Evolutionary conservation across 2,797 vertebrate genomes (phyloP), one percentile per base, ranked within the genome.

Genomic region (Fistularia tabacaria): DNA sequence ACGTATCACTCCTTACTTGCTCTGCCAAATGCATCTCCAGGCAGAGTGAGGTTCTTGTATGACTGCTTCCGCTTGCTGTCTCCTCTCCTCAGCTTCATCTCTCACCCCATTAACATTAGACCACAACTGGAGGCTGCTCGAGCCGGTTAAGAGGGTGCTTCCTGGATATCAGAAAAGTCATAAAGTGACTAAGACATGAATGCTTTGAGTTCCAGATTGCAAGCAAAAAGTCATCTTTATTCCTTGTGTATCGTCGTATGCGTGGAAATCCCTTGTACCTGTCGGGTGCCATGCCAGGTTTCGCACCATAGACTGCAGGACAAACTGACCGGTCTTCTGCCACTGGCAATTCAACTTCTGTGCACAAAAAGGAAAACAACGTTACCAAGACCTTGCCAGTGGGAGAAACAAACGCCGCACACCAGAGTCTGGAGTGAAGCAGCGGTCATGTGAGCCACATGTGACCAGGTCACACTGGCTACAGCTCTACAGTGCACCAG

Each of bases 281-380:
- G 92, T 87, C 2, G 97, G 96, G 82, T 97, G 93, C 97, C 97
- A 99, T 0, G 94, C 93, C 73, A 99, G 83, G 85, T 95, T 97
- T 64, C 92, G 92, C 53, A 88, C 94, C 71, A 91, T 74, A 10
- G 92, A 90, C 64, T 94, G 90, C 70, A 99, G 79, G 70, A 89
- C 85, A 86, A 99, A 93, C 46, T 98, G 97, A 42, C 94, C 95
- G 56, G 88, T 94, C 79, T 95, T 95, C 83, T 98, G 94, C 97
- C 97, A 99, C 13, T 99, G 97, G 80, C 86, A 93, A 69, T 87
- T 92, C 57, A 87, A 77, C 36, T 84, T 91, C 95, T 99, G 88
- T 70, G 50, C 1, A 60, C 10, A 73, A 36, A 43, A n/a, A 36
- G 14, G 37, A 52, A 57, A 52, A 49, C 3, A 40, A 45, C 3